Percentiles rank a stretch among this genome's conserved stretches.
These are phyloP conservation scores for Acanthurus lineatus DNA, from an alignment of 2,797 vertebrate genomes.

Conservation along the genomic window DNA sequence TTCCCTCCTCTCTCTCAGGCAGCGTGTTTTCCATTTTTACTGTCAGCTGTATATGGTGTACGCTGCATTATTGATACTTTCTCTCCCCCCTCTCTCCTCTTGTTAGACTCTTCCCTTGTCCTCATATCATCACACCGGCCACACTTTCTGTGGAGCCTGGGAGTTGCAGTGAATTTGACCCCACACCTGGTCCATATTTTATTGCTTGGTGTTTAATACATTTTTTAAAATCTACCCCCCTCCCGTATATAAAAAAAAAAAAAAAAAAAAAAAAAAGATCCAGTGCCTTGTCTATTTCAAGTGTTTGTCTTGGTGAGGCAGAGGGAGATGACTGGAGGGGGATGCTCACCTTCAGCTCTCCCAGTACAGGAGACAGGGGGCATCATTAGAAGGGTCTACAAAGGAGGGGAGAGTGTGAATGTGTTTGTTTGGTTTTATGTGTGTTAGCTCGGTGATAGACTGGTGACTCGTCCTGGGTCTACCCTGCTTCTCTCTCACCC, in stretches of 20 bases:
- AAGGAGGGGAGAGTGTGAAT: constrained; percentile 50
- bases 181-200: constrained; percentile 81
- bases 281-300: constrained; percentile 70
- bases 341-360: constrained; percentile 81
- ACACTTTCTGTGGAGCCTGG: constrained; percentile 64
- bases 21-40: constrained; percentile 68
- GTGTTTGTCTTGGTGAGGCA: constrained; percentile 71
- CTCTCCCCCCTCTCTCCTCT: constrained; percentile 64
- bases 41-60: constrained; percentile 68
- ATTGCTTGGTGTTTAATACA: constrained; percentile 83
- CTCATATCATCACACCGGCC: constrained; percentile 74
- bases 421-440: constrained; percentile 58
- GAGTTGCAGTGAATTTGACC: constrained; percentile 76
- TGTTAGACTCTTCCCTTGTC: constrained; percentile 73
- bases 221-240: constrained; percentile 75
- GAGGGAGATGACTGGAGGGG: constrained; percentile 77
- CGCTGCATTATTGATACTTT: constrained; percentile 83
- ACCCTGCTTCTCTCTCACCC: not conserved
- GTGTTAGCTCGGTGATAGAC: constrained; percentile 38
- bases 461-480: constrained; percentile 10
- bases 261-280: constrained; percentile 33
- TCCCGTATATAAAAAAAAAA: constrained; percentile 14
- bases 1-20: constrained; percentile 37
- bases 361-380: constrained; percentile 75
- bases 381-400: constrained; percentile 79